Percentiles rank a stretch among this genome's conserved stretches.
Conservation (phyloP, 2,113 vertebrate genomes). For the Rattus rattus region DNA sequence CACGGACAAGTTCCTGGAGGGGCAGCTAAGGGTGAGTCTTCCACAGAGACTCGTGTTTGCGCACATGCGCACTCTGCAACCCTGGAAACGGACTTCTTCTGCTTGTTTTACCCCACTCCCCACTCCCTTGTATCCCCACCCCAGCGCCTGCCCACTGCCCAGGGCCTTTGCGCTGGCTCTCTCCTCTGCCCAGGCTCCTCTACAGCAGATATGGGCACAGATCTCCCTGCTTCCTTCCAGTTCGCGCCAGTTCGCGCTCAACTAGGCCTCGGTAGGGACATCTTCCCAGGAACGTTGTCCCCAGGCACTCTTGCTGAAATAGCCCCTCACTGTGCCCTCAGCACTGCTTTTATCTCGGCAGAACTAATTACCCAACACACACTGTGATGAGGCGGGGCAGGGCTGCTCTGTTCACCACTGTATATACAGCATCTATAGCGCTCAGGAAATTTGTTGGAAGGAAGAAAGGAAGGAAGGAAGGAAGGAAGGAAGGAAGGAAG, state of each 20-base stretch:
- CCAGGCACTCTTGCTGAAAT: background rate
- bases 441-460: background rate
- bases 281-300: background rate
- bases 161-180: background rate
- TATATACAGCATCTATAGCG: background rate
- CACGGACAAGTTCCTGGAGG: constrained; percentile 56
- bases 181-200: background rate
- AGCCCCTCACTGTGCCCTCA: background rate
- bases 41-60: rapidly evolving
- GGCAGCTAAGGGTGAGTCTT: constrained; percentile 84
- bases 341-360: background rate
- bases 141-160: background rate
- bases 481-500: background rate
- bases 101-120: no score
- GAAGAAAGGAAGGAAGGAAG: background rate
- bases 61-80: background rate
- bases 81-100: background rate
- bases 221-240: background rate
- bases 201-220: rapidly evolving
- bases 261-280: background rate
- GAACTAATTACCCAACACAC: background rate
- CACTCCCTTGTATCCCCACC: no score
- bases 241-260: background rate
- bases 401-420: background rate
- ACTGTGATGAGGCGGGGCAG: background rate